Percentiles rank a stretch among this genome's conserved stretches.
phyloP scores from a whole-genome alignment of 2,797 vertebrate genomes.

The Pangasius mekongensis region DNA sequence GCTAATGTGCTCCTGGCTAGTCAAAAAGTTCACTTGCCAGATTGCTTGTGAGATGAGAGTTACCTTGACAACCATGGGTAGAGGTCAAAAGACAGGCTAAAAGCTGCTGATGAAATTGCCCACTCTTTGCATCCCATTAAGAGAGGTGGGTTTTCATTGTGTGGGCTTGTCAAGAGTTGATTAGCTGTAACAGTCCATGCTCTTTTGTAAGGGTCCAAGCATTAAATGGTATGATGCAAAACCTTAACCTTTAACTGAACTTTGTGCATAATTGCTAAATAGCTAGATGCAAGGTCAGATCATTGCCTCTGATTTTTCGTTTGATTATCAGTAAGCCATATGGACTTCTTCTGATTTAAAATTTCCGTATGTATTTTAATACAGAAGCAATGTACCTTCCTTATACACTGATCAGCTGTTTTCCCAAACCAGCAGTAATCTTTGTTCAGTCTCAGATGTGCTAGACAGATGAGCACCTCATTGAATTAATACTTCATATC shows the following conservation, averaged over 20 bases:
- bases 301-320: background rate
- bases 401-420: too few relatives aligned
- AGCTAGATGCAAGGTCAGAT: background rate
- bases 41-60: slow-evolving; percentile 60
- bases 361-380: background rate
- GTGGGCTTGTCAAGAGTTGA: slow-evolving; percentile 48
- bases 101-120: slow-evolving; percentile 73
- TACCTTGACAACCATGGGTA: slow-evolving; percentile 44
- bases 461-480: background rate
- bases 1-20: slow-evolving; percentile 57
- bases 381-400: background rate
- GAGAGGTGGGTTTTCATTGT: slow-evolving; percentile 53
- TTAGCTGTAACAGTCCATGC: slow-evolving; percentile 18
- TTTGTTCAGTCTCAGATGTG: background rate
- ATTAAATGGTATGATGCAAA: slow-evolving; percentile 8
- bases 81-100: slow-evolving; percentile 60
- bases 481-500: slow-evolving; percentile 17
- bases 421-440: background rate
- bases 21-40: slow-evolving; percentile 66
- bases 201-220: slow-evolving; percentile 13
- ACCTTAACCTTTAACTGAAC: slow-evolving; percentile 13
- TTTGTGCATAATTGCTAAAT: slow-evolving; percentile 7
- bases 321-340: background rate
- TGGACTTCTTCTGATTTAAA: background rate
- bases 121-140: slow-evolving; percentile 66